Evolutionary conservation across 2,797 vertebrate species (phyloP), one percentile per base, ranked within the genome.

Genomic region (Acrossocheilus wenchowensis): DNA sequence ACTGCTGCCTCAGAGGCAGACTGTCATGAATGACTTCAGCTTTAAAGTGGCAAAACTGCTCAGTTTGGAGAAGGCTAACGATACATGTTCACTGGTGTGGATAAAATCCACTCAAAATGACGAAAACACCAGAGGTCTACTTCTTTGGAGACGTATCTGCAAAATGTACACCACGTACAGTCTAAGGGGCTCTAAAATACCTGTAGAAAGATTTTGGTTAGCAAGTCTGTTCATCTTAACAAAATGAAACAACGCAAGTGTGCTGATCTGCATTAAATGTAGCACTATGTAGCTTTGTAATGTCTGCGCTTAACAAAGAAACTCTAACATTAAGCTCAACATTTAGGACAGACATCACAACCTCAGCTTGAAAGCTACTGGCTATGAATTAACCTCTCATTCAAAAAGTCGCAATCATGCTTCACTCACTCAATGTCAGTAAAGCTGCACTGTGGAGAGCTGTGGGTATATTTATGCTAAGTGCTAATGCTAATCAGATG

Each of bases 31-130:
- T 45, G 52, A 73, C 39, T 45, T 57, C 11, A 72, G 50, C 23
- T 72, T 60, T 43, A 60, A 71, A 71, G 50, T 57, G 15, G 68
- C 36, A n/a, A 41, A 62, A 73, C n/a, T 30, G 39, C 39, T 79
- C 14, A 30, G 54, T 43, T 43, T 45, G 57, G 39, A 62, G n/a
- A 79, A 6, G 57, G 36, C 10, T 15, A 34, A 52, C 4, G 6
- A 60, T 39, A 11, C 10, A 1, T 15, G 21, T n/a, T n/a, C 75
- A 57, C 6, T 15, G 11, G 21, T 15, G 21, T 23, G 10, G 21
- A 78, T n/a, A 57, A 57, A 75, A 75, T 34, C 9, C 8, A 2
- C 17, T 77, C 9, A 78, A 57, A 77, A 57, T 7, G 21, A 57
- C 34, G 34, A 54, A 57, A 57, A 23, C 26, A 12, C 21, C 60